Evolutionary conservation across 1,140 invertebrate genomes (phyloP).

Genomic region (Pararge aegeria): DNA sequence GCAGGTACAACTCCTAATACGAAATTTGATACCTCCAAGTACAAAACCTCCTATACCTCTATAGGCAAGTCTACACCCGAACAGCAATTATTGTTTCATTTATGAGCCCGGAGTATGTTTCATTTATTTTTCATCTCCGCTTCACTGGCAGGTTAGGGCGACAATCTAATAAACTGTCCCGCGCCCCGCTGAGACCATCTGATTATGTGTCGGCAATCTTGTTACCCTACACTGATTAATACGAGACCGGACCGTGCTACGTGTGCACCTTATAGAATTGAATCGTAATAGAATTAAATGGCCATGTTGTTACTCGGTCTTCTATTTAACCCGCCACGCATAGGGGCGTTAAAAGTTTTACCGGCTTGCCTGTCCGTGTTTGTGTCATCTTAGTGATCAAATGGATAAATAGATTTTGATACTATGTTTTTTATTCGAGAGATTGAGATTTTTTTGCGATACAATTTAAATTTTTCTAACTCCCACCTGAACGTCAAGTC

Average conservation of each 20-base stretch:
- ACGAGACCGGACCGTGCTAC: slow-evolving; percentile 43
- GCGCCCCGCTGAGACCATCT: slow-evolving; percentile 66
- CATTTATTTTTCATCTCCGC: slow-evolving; percentile 48
- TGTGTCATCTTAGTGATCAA: too few relatives aligned
- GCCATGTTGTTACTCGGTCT: slow-evolving; percentile 7
- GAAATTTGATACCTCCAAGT: too few relatives aligned
- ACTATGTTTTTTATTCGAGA: too few relatives aligned
- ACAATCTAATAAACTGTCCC: slow-evolving; percentile 74
- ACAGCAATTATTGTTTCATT: neutral
- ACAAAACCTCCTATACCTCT: too few relatives aligned
- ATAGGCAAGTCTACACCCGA: too few relatives aligned
- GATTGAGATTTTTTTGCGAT: too few relatives aligned
- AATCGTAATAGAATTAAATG: slow-evolving; percentile 53
- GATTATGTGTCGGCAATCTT: slow-evolving; percentile 67
- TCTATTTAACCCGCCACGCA: neutral
- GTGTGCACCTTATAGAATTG: slow-evolving; percentile 52
- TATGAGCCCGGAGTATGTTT: slow-evolving; percentile 15
- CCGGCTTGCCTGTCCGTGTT: too few relatives aligned
- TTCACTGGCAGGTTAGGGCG: slow-evolving; percentile 61
- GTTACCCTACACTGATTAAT: slow-evolving; percentile 78
- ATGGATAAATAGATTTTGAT: too few relatives aligned
- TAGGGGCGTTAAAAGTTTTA: too few relatives aligned
- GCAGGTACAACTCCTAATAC: too few relatives aligned
- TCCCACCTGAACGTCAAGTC: too few relatives aligned
- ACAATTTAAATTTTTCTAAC: too few relatives aligned